Evolutionary conservation across 92 coral and sea anemone genomes (phyloP).

Genomic region (Porites divaricata): DNA sequence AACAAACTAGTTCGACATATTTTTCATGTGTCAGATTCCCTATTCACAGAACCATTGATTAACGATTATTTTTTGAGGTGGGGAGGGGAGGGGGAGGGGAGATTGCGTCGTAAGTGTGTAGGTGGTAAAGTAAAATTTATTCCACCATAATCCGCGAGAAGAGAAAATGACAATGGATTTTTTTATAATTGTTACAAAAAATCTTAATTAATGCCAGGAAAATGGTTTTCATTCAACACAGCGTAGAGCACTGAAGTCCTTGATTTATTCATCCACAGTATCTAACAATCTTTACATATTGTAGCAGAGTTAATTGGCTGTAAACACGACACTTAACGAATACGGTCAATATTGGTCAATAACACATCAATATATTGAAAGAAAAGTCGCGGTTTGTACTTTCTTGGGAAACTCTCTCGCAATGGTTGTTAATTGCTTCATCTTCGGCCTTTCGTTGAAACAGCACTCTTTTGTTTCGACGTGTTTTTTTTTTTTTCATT

Average conservation of each 20-base stretch:
- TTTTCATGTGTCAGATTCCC: too few species aligned
- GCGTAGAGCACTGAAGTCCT: neutral
- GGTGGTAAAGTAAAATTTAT: too few species aligned
- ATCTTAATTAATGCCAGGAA: neutral
- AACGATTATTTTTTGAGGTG: too few species aligned
- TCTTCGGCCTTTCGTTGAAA: too few species aligned
- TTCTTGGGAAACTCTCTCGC: neutral
- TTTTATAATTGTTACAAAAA: too few species aligned
- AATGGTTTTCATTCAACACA: neutral
- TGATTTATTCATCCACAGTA: neutral
- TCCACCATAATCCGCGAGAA: too few species aligned
- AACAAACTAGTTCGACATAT: too few species aligned
- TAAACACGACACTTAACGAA: neutral
- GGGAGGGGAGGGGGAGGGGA: too few species aligned
- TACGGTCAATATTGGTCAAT: neutral
- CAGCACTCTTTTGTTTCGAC: neutral
- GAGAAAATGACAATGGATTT: too few species aligned
- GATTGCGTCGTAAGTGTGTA: too few species aligned
- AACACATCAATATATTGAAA: neutral
- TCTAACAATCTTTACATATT: slow-evolving; percentile 17
- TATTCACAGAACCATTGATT: too few species aligned
- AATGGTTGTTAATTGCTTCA: neutral
- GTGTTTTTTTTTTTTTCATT: too few species aligned
- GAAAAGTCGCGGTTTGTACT: neutral
- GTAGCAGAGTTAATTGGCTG: neutral